These are phyloP conservation scores for Luidia sarsii DNA, from an alignment of 53 echinoderm and acorn worm genomes.

Conservation along the genomic window DNA sequence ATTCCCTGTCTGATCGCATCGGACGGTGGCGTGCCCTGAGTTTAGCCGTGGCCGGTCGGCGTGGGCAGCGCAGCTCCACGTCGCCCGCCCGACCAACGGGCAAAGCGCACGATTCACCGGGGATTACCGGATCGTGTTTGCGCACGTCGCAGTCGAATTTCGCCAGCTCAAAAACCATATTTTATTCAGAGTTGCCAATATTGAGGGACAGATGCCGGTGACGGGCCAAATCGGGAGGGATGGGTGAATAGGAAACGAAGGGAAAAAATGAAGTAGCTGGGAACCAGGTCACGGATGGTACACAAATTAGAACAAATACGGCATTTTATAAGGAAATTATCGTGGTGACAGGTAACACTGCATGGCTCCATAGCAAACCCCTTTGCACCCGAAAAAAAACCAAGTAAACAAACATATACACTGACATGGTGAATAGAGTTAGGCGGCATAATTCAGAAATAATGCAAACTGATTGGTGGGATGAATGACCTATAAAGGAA, in stretches of 20 bases:
- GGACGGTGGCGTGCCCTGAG: constrained; percentile 47
- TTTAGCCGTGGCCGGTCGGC: too few species aligned
- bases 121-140: constrained; percentile 26
- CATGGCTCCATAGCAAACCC: too few species aligned
- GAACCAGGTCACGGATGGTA: neutral
- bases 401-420: too few species aligned
- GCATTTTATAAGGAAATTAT: too few species aligned
- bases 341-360: too few species aligned
- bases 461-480: too few species aligned
- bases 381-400: too few species aligned
- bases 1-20: neutral
- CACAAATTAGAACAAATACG: neutral
- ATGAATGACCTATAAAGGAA: too few species aligned
- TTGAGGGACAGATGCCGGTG: neutral
- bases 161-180: neutral
- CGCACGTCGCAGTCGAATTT: constrained; percentile 25
- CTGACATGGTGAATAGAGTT: too few species aligned
- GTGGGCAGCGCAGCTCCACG: constrained; percentile 15
- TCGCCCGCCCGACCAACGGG: neutral
- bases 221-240: too few species aligned
- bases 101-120: neutral
- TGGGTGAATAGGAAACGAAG: neutral
- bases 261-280: constrained; percentile 11
- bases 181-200: constrained; percentile 30
- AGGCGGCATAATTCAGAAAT: too few species aligned